Percentiles rank a stretch among this genome's conserved stretches.
These are phyloP conservation scores for Bombus superbus DNA, from an alignment of 1,140 invertebrate genomes.

Conservation along the genomic window DNA sequence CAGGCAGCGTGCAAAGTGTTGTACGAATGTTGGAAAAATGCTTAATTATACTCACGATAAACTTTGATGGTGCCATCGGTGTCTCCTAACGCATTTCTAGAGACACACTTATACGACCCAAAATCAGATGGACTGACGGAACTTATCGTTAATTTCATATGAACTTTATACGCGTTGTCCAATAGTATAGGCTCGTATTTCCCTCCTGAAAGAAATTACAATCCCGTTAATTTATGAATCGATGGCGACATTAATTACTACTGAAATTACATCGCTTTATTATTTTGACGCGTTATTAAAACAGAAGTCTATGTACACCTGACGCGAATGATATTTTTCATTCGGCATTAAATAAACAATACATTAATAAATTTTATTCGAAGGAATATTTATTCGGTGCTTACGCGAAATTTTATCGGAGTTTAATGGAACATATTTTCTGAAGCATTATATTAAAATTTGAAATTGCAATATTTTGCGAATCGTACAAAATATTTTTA, in stretches of 20 bases:
- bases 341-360: too few species aligned
- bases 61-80: conserved; percentile 94
- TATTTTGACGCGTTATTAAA: too few species aligned
- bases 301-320: too few species aligned
- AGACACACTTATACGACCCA: conserved; percentile 93
- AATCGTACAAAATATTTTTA: neutral
- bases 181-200: conserved; percentile 89
- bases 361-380: too few species aligned
- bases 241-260: too few species aligned
- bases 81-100: conserved; percentile 94
- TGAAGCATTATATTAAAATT: neutral
- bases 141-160: conserved; percentile 90
- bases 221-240: neutral
- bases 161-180: conserved; percentile 90
- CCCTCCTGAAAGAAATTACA: conserved; percentile 83
- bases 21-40: neutral
- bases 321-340: too few species aligned
- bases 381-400: too few species aligned
- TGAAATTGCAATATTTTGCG: neutral
- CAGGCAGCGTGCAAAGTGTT: neutral
- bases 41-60: conserved; percentile 86
- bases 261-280: too few species aligned
- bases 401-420: too few species aligned
- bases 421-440: too few species aligned
- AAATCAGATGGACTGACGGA: conserved; percentile 87